Conservation (phyloP, 1,140 invertebrate species). For the Bacillus rossius region DNA sequence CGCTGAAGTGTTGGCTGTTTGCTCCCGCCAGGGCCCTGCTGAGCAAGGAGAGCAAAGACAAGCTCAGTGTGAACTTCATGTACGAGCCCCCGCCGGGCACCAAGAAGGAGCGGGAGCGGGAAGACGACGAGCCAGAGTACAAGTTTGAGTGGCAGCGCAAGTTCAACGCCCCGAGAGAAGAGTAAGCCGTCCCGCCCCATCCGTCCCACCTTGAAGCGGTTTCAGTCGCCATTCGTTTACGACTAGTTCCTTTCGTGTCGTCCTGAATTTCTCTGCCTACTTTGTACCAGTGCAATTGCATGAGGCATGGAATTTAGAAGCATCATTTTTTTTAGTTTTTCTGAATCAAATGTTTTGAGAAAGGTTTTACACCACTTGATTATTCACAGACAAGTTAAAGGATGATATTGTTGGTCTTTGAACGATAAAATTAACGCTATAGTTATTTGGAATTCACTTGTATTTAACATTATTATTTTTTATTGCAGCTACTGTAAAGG, state of each 20-base stretch:
- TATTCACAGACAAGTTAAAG: too few relatives aligned
- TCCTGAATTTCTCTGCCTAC: not conserved
- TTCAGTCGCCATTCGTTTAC: not conserved
- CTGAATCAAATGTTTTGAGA: too few relatives aligned
- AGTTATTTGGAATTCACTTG: too few relatives aligned
- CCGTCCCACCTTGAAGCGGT: too few relatives aligned
- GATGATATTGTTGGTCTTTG: too few relatives aligned
- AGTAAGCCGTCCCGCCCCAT: constrained; percentile 41
- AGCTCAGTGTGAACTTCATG: constrained; percentile 98
- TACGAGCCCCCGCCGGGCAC: constrained; percentile 99
- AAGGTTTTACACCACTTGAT: too few relatives aligned
- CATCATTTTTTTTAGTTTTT: not conserved
- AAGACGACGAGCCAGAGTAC: constrained; percentile 92
- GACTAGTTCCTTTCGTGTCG: not conserved
- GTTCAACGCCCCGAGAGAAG: constrained; percentile 96
- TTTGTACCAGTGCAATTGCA: not conserved
- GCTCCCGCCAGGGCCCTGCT: constrained; percentile 72
- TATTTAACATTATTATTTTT: constrained; percentile 14
- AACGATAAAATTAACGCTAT: too few relatives aligned
- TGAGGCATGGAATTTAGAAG: not conserved
- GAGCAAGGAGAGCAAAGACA: constrained; percentile 98
- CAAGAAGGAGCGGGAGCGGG: constrained; percentile 83
- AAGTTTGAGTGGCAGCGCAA: constrained; percentile 99
- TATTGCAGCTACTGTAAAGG: constrained; percentile 82
- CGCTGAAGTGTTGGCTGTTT: too few relatives aligned